Evolutionary conservation across 2,113 vertebrate species (phyloP).

Genomic region (Solea senegalensis): DNA sequence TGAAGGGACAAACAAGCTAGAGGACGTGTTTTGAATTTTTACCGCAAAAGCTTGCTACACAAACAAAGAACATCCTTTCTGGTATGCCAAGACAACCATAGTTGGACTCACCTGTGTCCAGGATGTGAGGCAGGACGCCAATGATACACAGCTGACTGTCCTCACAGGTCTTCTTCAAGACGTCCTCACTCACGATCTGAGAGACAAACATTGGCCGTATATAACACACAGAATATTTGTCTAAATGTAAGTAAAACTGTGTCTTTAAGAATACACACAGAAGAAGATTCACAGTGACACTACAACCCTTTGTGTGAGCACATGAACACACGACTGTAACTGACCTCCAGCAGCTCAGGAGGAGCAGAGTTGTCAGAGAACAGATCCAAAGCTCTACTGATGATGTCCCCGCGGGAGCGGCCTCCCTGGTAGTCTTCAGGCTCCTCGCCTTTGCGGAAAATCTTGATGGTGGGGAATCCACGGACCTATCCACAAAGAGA

Average conservation of each 20-base stretch:
- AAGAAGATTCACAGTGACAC: not conserved
- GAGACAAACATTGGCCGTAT: constrained; percentile 39
- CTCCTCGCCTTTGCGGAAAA: constrained; percentile 95
- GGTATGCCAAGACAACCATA: too few species aligned
- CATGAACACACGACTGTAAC: constrained; percentile 3
- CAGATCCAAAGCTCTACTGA: constrained; percentile 88
- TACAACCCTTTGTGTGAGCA: not conserved
- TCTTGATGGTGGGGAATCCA: constrained; percentile 96
- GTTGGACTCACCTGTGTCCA: constrained; percentile 89
- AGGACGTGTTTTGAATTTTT: too few species aligned
- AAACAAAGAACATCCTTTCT: too few species aligned
- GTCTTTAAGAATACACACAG: too few species aligned
- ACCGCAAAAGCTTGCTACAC: too few species aligned
- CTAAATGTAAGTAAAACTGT: too few species aligned
- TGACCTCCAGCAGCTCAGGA: constrained; percentile 91
- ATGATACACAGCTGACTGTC: constrained; percentile 94
- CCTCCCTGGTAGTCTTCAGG: constrained; percentile 93
- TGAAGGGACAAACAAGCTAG: too few species aligned
- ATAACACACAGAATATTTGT: too few species aligned
- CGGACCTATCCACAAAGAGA: constrained; percentile 80
- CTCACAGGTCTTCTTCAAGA: constrained; percentile 90
- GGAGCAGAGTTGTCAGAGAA: constrained; percentile 91
- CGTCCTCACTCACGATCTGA: constrained; percentile 87
- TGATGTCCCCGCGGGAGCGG: constrained; percentile 87
- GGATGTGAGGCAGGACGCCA: constrained; percentile 92